Evolutionary conservation across 2,888 invertebrate species (phyloP).

Genomic region (Scaeva pyrastri): DNA sequence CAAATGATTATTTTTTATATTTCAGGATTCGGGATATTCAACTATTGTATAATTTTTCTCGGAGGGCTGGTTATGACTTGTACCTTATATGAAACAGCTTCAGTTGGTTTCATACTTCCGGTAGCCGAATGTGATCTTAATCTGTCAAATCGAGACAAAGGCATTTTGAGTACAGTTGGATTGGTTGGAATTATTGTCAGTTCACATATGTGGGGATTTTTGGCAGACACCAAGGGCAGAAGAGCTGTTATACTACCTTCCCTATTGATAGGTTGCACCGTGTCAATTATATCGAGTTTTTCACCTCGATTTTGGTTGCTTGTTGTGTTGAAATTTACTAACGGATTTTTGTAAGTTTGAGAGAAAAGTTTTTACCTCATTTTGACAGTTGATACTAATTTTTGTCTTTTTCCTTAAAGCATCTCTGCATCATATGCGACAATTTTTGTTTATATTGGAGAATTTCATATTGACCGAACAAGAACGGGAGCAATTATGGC

Average conservation of each 20-base stretch:
- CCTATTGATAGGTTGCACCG: constrained; percentile 83
- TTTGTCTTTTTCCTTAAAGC: constrained; percentile 69
- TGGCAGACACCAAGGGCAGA: constrained; percentile 85
- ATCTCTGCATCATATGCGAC: constrained; percentile 84
- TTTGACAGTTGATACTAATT: too few relatives aligned
- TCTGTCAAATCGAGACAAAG: constrained; percentile 82
- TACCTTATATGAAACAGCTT: constrained; percentile 84
- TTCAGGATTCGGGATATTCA: constrained; percentile 85
- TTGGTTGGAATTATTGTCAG: constrained; percentile 84
- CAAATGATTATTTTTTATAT: too few relatives aligned
- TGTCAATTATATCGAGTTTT: constrained; percentile 84
- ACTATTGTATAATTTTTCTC: constrained; percentile 83
- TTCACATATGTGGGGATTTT: constrained; percentile 86
- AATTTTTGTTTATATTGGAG: constrained; percentile 85
- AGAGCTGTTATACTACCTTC: constrained; percentile 84
- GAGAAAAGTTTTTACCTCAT: neutral
- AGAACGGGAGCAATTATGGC: constrained; percentile 83
- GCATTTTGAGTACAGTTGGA: constrained; percentile 82
- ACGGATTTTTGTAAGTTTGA: constrained; percentile 85
- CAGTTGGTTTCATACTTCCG: constrained; percentile 85
- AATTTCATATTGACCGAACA: constrained; percentile 84
- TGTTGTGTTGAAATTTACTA: constrained; percentile 84
- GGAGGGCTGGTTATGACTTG: constrained; percentile 85
- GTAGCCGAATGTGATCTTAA: constrained; percentile 84
- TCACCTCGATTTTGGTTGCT: constrained; percentile 84